Conservation (phyloP, 2,797 vertebrate species). For the Tympanoctomys barrerae region DNA sequence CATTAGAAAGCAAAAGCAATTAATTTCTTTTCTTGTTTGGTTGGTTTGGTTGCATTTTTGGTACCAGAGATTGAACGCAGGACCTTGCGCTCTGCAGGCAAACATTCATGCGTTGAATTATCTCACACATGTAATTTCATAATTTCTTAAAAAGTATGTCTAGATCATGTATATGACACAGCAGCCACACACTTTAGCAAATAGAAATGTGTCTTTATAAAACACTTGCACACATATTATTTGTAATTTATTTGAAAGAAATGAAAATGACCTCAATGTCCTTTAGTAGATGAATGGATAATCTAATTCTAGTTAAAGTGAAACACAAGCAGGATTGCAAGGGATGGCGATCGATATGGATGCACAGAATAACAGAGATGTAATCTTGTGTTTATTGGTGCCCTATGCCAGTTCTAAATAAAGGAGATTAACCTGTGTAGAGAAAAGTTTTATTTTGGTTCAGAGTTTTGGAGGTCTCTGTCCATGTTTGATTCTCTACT, state of each 20-base stretch:
- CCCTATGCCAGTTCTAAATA: neutral
- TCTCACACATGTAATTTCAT: neutral
- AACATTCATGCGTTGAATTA: too few species aligned
- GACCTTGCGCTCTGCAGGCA: too few species aligned
- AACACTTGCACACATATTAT: neutral
- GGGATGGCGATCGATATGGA: neutral
- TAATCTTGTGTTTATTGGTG: neutral
- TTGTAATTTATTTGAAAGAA: slow-evolving; percentile 11
- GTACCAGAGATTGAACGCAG: too few species aligned
- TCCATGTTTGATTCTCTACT: too few species aligned
- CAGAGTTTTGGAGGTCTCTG: neutral
- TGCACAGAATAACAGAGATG: neutral
- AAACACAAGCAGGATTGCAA: neutral
- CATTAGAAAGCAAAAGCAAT: neutral
- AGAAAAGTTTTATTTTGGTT: neutral
- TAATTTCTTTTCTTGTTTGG: neutral
- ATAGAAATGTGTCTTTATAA: neutral
- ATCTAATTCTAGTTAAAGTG: neutral
- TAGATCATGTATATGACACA: neutral
- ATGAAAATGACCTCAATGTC: neutral
- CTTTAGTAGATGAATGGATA: neutral
- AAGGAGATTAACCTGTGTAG: neutral
- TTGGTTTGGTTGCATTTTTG: too few species aligned
- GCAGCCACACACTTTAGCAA: neutral
- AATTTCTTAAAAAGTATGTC: neutral